Conservation (phyloP, 1,140 invertebrate genomes). For the Lepidurus couesii region DNA sequence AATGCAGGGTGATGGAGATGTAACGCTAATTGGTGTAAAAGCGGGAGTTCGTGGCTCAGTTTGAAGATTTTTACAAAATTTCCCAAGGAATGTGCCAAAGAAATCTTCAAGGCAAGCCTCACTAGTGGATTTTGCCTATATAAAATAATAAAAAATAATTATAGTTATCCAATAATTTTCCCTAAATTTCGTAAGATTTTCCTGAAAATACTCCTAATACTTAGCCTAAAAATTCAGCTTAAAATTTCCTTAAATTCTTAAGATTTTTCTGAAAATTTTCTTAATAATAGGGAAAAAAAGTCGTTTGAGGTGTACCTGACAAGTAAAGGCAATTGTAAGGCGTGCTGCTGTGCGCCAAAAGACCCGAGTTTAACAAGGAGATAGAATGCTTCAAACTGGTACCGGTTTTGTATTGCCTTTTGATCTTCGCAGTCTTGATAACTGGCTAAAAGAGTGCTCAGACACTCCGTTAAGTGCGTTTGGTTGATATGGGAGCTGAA, state of each 20-base stretch:
- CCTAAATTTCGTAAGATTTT: not conserved
- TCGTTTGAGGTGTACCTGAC: not conserved
- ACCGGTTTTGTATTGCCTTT: not conserved
- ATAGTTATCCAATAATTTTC: not conserved
- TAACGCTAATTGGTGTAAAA: not conserved
- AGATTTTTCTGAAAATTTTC: too few species aligned
- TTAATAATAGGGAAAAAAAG: not conserved
- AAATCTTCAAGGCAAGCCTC: not conserved
- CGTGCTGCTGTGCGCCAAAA: not conserved
- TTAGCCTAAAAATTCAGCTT: too few species aligned
- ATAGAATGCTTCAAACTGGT: not conserved
- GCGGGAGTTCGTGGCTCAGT: not conserved
- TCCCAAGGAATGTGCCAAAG: not conserved
- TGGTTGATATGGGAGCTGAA: slow-evolving; percentile 46
- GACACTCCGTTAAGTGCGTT: slow-evolving; percentile 45
- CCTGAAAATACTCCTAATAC: too few species aligned
- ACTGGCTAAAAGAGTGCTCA: slow-evolving; percentile 38
- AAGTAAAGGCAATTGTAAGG: not conserved
- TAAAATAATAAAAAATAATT: not conserved
- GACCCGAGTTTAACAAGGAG: not conserved
- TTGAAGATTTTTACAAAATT: not conserved
- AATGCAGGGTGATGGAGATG: not conserved
- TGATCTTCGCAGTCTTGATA: not conserved
- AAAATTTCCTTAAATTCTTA: too few species aligned
- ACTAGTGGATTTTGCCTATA: not conserved